Percentiles rank a stretch among this genome's conserved stretches.
phyloP scores from a whole-genome alignment of 1,140 invertebrate genomes.

The Caenorhabditis latens region DNA sequence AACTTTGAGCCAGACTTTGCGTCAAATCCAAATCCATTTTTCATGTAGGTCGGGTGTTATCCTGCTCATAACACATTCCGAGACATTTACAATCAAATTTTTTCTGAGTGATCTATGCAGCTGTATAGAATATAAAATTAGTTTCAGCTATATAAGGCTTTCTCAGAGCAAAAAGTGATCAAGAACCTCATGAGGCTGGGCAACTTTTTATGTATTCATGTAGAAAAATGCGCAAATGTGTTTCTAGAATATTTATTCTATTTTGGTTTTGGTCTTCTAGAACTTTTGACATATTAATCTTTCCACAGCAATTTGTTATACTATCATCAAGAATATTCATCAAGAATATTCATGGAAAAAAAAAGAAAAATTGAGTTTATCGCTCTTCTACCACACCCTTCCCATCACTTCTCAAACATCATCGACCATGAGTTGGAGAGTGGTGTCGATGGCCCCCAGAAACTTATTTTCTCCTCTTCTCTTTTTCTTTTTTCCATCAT shows the following conservation, averaged over 20 bases:
- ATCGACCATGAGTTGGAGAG: conserved; percentile 38
- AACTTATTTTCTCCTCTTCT: conserved; percentile 22
- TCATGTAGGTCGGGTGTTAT: too few species aligned
- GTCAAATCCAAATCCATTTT: too few species aligned
- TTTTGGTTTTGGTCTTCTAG: too few species aligned
- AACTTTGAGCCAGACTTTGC: too few species aligned
- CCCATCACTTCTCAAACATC: conserved; percentile 28
- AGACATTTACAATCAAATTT: too few species aligned
- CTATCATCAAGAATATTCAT: background rate
- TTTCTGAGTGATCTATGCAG: background rate
- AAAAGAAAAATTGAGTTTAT: background rate
- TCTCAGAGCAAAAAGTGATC: background rate
- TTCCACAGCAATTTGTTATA: too few species aligned
- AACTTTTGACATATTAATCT: too few species aligned
- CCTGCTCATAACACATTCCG: too few species aligned
- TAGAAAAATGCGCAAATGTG: background rate
- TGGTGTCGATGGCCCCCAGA: conserved; percentile 26
- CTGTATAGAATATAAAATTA: background rate
- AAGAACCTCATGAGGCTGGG: background rate
- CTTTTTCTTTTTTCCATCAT: conserved; percentile 2
- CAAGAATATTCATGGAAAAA: background rate
- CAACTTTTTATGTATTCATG: conserved; percentile 16
- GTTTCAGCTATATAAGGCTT: background rate
- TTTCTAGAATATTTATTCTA: background rate
- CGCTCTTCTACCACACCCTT: background rate